A percentile compares a stretch with the other conserved stretches of the same genome.
Conservation (phyloP, 2,797 vertebrate genomes). For the Mormyrus hasselquistii region DNA sequence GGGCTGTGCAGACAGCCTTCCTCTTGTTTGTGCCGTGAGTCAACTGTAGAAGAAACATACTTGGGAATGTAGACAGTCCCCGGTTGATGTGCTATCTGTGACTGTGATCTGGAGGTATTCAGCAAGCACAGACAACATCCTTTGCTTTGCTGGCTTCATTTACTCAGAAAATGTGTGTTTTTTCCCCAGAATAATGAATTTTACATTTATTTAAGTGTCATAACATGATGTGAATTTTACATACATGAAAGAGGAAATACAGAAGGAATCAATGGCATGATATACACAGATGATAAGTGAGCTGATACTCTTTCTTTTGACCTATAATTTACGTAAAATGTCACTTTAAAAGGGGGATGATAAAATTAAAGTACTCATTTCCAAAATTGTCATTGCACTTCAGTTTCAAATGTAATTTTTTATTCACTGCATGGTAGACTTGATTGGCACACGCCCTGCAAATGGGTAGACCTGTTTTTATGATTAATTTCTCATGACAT, state of each 20-base stretch:
- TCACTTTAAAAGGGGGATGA: neutral
- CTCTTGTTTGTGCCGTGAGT: conserved; percentile 23
- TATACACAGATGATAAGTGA: neutral
- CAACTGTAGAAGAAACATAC: conserved; percentile 12
- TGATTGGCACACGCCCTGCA: neutral
- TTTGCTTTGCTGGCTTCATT: neutral
- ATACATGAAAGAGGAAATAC: neutral
- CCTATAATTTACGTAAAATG: neutral
- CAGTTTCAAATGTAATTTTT: neutral
- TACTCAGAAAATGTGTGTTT: neutral
- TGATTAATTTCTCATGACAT: neutral
- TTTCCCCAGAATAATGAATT: neutral
- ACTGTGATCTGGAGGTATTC: conserved; percentile 19
- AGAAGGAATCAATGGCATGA: neutral
- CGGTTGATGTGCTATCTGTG: neutral
- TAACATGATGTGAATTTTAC: neutral
- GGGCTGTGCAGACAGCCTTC: neutral
- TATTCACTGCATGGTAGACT: neutral
- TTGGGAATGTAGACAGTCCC: conserved; percentile 1
- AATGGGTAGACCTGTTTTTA: neutral
- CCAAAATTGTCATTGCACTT: neutral
- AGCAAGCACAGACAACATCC: conserved; percentile 9
- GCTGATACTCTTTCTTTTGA: neutral
- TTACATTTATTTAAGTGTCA: neutral
- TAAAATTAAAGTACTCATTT: neutral